A percentile compares a stretch with the other conserved stretches of the same genome.
Evolutionary conservation across 1,140 invertebrate genomes (phyloP).

Genomic region (Polypedilum vanderplanki): DNA sequence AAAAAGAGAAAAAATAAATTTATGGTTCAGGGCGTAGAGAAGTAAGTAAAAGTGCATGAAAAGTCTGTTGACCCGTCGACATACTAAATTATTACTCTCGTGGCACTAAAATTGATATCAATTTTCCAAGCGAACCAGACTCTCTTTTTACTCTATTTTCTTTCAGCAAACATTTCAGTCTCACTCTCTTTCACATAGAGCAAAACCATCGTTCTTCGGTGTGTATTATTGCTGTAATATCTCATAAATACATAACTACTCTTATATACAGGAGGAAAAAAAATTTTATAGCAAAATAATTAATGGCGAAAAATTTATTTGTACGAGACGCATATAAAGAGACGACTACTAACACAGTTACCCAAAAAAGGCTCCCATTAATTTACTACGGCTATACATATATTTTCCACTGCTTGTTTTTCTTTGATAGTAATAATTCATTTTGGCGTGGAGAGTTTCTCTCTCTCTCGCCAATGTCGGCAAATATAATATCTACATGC

Average conservation of each 20-base stretch:
- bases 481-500: not conserved
- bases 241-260: not conserved
- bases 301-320: conserved; percentile 26
- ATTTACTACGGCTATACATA: conserved; percentile 25
- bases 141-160: not conserved
- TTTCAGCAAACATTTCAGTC: not conserved
- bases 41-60: conserved; percentile 26
- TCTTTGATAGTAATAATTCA: conserved; percentile 29
- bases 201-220: not conserved
- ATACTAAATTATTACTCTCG: conserved; percentile 26
- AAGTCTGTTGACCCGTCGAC: conserved; percentile 25
- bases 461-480: conserved; percentile 2
- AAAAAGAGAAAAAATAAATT: not conserved
- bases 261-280: too few relatives aligned
- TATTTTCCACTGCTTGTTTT: conserved; percentile 22
- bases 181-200: not conserved
- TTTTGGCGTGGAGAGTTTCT: conserved; percentile 12
- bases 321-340: not conserved
- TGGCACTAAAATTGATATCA: conserved; percentile 27
- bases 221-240: conserved; percentile 24
- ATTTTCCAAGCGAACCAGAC: conserved; percentile 8
- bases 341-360: conserved; percentile 21
- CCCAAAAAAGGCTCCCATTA: conserved; percentile 22
- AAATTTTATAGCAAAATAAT: conserved; percentile 28
- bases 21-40: not conserved